Base-by-base conservation (phyloP, 2,888 invertebrate species). In the Zaprionus obscuricornis region DNA sequence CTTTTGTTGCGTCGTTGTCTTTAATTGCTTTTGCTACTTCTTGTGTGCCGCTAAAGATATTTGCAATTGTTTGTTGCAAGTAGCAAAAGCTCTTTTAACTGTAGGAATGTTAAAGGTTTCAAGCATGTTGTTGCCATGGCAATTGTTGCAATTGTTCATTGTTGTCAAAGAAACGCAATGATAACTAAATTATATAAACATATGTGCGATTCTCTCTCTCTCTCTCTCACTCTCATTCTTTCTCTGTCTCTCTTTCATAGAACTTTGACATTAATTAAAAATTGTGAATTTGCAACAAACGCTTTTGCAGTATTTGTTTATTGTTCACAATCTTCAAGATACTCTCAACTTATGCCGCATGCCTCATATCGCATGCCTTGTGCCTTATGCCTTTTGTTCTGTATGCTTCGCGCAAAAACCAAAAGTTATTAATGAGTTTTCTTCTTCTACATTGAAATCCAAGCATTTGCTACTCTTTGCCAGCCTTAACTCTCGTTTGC, bases 361-460 rank as follows among this genome's bases (percentile, higher is more conserved):
- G 10, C 14, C 14, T 33, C 5, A 2, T 3, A 5, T 22, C n/a
- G n/a, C n/a, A n/a, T 10, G 7, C 10, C 6, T 29, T 29, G 29
- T 29, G 3, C 10, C 3, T 29, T 6, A n/a, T 29, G 10, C 14
- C 14, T 33, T n/a, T 4, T 3, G 4, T 22, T 22, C 5, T 22
- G 22, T 5, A 22, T 22, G 4, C 7, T 22, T 5, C 4, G 4
- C 7, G 4, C 22, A 22, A 22, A 40, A 52, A 62, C 54, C 29
- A 63, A 66, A 66, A 82, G 75, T 66, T 77, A 77, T 82, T 75
- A 82, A 75, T 77, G 70, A 73, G 70, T 70, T 66, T 69, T 66
- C 18, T 36, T 27, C 29, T 14, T 42, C 34, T 4, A 6, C 29
- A n/a, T 33, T 10, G 31, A 8, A n/a, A n/a, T 17, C 22, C 22